A percentile compares a stretch with the other conserved stretches of the same genome.
Evolutionary conservation across 2,888 invertebrate species (phyloP).

Genomic region (Augiades crinisus): DNA sequence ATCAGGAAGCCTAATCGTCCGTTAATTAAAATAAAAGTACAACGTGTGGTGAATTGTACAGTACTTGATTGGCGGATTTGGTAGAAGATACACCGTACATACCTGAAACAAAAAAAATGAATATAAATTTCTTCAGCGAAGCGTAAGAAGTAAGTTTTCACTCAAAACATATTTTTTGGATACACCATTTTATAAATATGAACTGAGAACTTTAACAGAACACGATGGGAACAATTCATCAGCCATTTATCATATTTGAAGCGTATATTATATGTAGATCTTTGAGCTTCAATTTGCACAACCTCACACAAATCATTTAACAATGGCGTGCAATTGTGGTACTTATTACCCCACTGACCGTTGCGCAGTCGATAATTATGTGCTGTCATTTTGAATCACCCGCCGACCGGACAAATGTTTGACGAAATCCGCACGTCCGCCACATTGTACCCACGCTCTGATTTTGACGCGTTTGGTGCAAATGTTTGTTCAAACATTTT

Average conservation of each 20-base stretch:
- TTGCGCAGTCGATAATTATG: constrained; percentile 61
- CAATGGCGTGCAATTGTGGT: constrained; percentile 14
- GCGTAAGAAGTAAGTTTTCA: too few species aligned
- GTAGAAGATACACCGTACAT: not conserved
- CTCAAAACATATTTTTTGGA: too few species aligned
- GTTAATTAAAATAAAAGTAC: too few species aligned
- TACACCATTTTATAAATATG: too few species aligned
- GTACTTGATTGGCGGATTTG: not conserved
- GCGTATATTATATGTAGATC: not conserved
- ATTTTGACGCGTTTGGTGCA: not conserved
- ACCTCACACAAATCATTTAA: constrained; percentile 20
- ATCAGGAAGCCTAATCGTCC: too few species aligned
- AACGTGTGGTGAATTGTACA: too few species aligned
- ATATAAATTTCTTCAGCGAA: not conserved
- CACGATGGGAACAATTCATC: too few species aligned
- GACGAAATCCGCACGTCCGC: constrained; percentile 15
- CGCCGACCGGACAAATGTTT: constrained; percentile 23
- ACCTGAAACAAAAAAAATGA: constrained; percentile 5
- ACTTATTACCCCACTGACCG: constrained; percentile 23
- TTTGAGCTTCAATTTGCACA: constrained; percentile 6
- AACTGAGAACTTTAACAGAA: too few species aligned
- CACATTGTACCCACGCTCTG: constrained; percentile 9
- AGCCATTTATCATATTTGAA: too few species aligned
- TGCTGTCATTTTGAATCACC: constrained; percentile 35
- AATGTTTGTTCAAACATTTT: not conserved